phyloP scores from a whole-genome alignment of 2,113 vertebrate genomes.

The rabbit (Oryctolagus cuniculus) region mOryCun1.1 NC_091435.1:136809001-136809500 shows the following conservation, averaged over 20 bases:
- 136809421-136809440: not conserved
- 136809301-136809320: not conserved
- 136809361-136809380: not conserved
- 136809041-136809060: not conserved
- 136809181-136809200: not conserved
- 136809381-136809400: not conserved
- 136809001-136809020: not conserved
- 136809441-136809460: not conserved
- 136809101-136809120: not conserved
- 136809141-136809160: not conserved
- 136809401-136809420: not conserved
- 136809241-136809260: not conserved
- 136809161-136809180: not conserved
- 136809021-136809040: not conserved
- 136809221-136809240: not conserved
- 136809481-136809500: not conserved
- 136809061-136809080: not conserved
- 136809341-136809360: not conserved
- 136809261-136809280: constrained; percentile 9
- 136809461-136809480: not conserved
- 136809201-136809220: not conserved
- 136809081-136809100: not conserved
- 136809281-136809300: not conserved
- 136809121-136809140: not conserved
- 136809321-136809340: not conserved